Percentiles rank a stretch among this genome's conserved stretches.
Conservation (phyloP, 2,797 vertebrate genomes). For the Thalassophryne amazonica region DNA sequence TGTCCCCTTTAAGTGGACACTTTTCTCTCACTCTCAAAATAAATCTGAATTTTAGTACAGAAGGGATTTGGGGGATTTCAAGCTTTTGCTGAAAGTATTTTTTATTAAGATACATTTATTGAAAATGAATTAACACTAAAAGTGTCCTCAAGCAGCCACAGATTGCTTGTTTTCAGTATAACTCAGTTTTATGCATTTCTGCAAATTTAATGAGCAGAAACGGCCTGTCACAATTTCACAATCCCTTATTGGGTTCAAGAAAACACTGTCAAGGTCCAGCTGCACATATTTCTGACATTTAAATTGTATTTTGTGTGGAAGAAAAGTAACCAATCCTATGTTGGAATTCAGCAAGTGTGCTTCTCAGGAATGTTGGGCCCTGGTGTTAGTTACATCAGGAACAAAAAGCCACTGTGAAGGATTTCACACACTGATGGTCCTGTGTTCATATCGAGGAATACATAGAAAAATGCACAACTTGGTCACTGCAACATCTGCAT, state of each 20-base stretch:
- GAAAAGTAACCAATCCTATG: conserved; percentile 14
- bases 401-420: conserved; percentile 57
- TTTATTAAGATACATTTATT: too few species aligned
- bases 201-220: too few species aligned
- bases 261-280: background rate
- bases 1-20: too few species aligned
- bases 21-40: too few species aligned
- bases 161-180: conserved; percentile 3
- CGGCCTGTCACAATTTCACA: background rate
- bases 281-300: conserved; percentile 8
- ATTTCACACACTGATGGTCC: conserved; percentile 36
- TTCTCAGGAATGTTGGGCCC: conserved; percentile 50
- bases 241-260: background rate
- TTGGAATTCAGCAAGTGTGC: conserved; percentile 22
- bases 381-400: conserved; percentile 48
- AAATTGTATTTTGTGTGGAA: background rate
- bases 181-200: background rate
- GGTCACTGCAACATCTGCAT: conserved; percentile 49
- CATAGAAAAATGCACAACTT: conserved; percentile 27
- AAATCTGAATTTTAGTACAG: too few species aligned
- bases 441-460: conserved; percentile 19
- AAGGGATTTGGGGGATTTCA: too few species aligned
- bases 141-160: background rate
- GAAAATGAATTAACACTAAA: background rate
- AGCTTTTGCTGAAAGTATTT: too few species aligned